Conservation (phyloP, 2,888 invertebrate genomes). For the Liodrosophila aerea region DNA sequence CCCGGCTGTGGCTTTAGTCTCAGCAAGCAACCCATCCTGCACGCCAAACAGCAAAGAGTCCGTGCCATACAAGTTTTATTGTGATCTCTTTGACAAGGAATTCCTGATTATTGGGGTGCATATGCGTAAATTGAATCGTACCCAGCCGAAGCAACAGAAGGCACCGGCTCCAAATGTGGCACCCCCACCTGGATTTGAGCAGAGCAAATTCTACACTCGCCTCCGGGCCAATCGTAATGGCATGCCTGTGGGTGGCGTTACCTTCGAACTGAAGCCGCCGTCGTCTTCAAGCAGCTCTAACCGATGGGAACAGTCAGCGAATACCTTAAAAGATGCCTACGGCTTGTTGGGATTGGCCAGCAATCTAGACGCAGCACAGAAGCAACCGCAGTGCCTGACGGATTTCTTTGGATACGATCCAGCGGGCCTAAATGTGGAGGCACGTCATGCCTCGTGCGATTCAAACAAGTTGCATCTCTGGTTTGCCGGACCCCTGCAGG, state of each 20-base stretch:
- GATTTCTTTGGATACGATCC: slow-evolving; percentile 39
- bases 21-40: slow-evolving; percentile 17
- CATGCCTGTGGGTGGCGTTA: slow-evolving; percentile 54
- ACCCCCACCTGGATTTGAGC: slow-evolving; percentile 51
- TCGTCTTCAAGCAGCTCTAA: no score
- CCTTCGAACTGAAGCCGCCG: slow-evolving; percentile 31
- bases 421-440: slow-evolving; percentile 13
- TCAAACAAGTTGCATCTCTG: slow-evolving; percentile 19
- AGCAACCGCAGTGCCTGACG: slow-evolving; percentile 13
- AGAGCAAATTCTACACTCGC: slow-evolving; percentile 28
- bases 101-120: slow-evolving; percentile 42
- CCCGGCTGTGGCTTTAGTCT: slow-evolving; percentile 11
- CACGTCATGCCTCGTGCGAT: slow-evolving; percentile 3
- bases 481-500: slow-evolving; percentile 33
- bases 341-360: slow-evolving; percentile 51
- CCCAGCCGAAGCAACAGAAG: neutral
- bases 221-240: slow-evolving; percentile 52
- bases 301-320: no score
- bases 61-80: no score
- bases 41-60: neutral
- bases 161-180: neutral
- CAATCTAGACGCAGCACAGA: slow-evolving; percentile 19
- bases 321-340: slow-evolving; percentile 30
- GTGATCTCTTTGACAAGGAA: slow-evolving; percentile 45
- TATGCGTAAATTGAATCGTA: slow-evolving; percentile 24